Evolutionary conservation across 1,140 invertebrate genomes (phyloP), one percentile per base, ranked within the genome.

Genomic region (Pachypsylla venusta): DNA sequence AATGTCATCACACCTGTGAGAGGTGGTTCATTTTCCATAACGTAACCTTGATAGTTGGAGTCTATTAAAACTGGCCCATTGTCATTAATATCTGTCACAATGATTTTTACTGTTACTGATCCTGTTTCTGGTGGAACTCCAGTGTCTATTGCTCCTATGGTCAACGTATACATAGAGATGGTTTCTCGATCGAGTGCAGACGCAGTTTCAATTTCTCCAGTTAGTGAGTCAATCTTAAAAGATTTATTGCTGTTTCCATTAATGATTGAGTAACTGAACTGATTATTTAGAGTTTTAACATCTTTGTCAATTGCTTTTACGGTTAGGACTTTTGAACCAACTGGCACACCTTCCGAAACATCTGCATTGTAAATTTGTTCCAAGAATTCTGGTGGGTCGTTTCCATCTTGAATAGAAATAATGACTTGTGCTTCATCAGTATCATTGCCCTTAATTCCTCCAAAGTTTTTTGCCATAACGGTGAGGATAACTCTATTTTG

Each of bases 361-460:
- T 74, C 77, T 0, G 82, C 79, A 61, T 85, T 80, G 68, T 95
- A 94, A 20, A 80, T 68, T 24, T 75, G 75, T 64, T 87, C 77
- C 10, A 84, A 69, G 69, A 97, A 97, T 70, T 93, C 87, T 0
- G 93, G 93, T 2, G 93, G 90, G 76, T 96, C 92, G 68, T 96
- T 96, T 2, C 92, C 91, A 71, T 96, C 93, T 75, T 94, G 88
- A 57, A 96, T 89, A 1, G 84, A 87, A 58, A 97, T 86, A 25
- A 90, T 88, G 0, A 97, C 86, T 72, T 91, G 88, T 2, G 92
- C 92, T 70, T 92, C 89, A 70, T 96, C 93, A 0, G 91, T 95
- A 67, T 97, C 93, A 71, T 96, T 94, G 7, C 91, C 91, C 39
- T 84, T 76, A 60, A 96, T 93, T 25, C 89, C 87, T 7, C 93